A percentile compares a stretch with the other conserved stretches of the same genome.
Conservation (phyloP, 1,140 invertebrate genomes). For the Drosophila nebulosa region DNA sequence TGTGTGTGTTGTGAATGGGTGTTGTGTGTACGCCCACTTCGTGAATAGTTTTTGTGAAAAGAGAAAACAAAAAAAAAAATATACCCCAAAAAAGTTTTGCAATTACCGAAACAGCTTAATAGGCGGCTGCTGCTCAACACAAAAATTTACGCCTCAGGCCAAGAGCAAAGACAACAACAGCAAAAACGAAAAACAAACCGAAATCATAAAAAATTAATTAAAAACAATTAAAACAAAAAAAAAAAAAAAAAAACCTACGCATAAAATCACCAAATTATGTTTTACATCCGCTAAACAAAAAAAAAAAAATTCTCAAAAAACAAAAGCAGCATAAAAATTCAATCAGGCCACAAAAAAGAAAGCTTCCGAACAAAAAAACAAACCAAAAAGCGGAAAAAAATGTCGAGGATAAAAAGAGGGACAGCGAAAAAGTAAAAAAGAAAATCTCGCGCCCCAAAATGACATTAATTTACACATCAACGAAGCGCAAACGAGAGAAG, state of each 20-base stretch:
- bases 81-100: constrained; percentile 57
- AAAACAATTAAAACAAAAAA: constrained; percentile 70
- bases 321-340: constrained; percentile 72
- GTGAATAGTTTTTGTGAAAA: constrained; percentile 59
- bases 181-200: constrained; percentile 31
- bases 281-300: constrained; percentile 44
- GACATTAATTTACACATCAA: constrained; percentile 79
- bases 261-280: constrained; percentile 78
- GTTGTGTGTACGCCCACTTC: constrained; percentile 35
- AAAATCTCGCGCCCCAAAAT: constrained; percentile 59
- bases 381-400: constrained; percentile 14
- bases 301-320: neutral
- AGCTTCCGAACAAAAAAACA: constrained; percentile 40
- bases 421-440: constrained; percentile 13
- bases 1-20: constrained; percentile 39
- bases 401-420: neutral
- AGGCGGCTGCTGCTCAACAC: constrained; percentile 17
- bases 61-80: neutral
- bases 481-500: constrained; percentile 50
- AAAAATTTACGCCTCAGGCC: constrained; percentile 38
- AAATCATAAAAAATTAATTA: constrained; percentile 72
- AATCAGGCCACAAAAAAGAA: constrained; percentile 56
- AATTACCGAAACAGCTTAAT: constrained; percentile 53
- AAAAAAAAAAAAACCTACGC: constrained; percentile 62
- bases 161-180: constrained; percentile 50